Base-by-base conservation (phyloP, 2,113 vertebrate genomes). In the Aix galericulata region DNA sequence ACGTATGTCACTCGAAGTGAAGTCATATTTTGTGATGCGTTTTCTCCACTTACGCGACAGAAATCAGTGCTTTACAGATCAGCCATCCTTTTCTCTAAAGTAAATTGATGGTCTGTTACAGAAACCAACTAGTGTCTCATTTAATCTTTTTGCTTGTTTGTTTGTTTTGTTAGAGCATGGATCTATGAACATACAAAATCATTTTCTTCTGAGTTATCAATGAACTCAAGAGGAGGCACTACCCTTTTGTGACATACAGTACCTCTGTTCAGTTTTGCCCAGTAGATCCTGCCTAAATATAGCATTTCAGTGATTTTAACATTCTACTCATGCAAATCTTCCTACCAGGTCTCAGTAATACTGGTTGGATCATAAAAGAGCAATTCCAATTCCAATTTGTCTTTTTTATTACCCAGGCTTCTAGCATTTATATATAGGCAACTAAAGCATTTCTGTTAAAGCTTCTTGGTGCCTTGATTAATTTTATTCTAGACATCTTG, bases 351-450 rank as follows among this genome's bases (percentile, higher is more conserved):
- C 64, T 94, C 80, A 76, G 38, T 82, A 89, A 89, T 73, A 81
- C 53, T 1, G 1, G 21, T 40, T 91, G 40, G 73, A 93, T 58
- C 62, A 87, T 92, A 94, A 91, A 94, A 87, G 31, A 79, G 50
- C 40, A 95, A 92, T 95, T 91, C 38, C 44, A 94, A 62, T 88
- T 91, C 40, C 62, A 91, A 79, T 94, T 89, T 76, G 23, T 94
- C 76, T 93, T 84, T 93, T 91, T 95, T 94, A 94, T 96, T 94
- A 89, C 80, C 18, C 16, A 69, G 48, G 40, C 18, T 96, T 86
- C 66, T 76, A 87, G 48, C 26, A 85, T 84, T 87, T 53, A n/a
- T 72, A 68, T 69, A 62, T 31, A 91, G 62, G 36, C 74, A 85
- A 89, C 56, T 60, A 64, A 79, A 91, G 73, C 62, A 73, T 85